Evolutionary conservation across 2,888 invertebrate genomes (phyloP).

Genomic region (Polymixis flavicincta): DNA sequence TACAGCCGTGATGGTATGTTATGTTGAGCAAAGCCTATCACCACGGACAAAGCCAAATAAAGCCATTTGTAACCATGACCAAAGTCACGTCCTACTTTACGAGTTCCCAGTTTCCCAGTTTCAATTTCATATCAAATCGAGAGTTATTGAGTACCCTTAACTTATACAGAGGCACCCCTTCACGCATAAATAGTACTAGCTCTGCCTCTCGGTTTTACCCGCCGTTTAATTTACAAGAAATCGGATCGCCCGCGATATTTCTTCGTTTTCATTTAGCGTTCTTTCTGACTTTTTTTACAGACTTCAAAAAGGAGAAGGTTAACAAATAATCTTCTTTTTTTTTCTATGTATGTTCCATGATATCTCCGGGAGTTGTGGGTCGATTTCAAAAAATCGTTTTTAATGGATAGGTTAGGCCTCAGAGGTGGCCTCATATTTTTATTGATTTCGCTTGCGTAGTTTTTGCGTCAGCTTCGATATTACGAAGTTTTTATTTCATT

Average conservation of each 20-base stretch:
- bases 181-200: constrained; percentile 20
- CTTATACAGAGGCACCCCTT: background rate
- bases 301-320: too few species aligned
- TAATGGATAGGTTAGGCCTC: too few species aligned
- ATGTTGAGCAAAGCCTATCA: constrained; percentile 8
- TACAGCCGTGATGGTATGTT: background rate
- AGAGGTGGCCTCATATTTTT: too few species aligned
- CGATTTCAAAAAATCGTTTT: too few species aligned
- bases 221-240: background rate
- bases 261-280: background rate
- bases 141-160: constrained; percentile 21
- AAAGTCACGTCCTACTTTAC: constrained; percentile 32
- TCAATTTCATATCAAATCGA: constrained; percentile 34
- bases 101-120: constrained; percentile 37
- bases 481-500: background rate
- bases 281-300: background rate
- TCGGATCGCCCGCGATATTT: background rate
- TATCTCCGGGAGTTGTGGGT: too few species aligned
- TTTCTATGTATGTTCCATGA: too few species aligned
- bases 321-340: too few species aligned
- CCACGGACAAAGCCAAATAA: constrained; percentile 8
- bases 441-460: too few species aligned
- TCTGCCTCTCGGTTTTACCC: background rate
- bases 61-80: constrained; percentile 29
- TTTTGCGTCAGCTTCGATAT: too few species aligned